Conservation (phyloP, 1,140 invertebrate species). For the Aphaenogaster ashmeadi region DNA sequence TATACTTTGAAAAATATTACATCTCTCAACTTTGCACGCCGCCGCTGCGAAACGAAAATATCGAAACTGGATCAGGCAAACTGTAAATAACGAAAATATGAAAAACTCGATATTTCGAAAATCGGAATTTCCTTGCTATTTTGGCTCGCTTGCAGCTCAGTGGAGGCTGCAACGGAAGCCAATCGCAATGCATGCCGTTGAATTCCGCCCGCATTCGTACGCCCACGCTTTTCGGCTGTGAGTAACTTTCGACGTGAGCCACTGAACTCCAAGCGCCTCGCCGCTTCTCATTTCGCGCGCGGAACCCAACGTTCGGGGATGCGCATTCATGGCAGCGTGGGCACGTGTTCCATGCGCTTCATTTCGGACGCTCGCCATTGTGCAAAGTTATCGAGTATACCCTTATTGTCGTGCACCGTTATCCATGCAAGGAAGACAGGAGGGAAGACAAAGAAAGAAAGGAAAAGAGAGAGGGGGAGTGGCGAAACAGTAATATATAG, state of each 20-base stretch:
- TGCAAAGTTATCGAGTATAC: constrained; percentile 14
- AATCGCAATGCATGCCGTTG: constrained; percentile 5
- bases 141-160: constrained; percentile 8
- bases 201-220: constrained; percentile 12
- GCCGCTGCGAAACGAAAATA: constrained; percentile 14
- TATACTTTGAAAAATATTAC: constrained; percentile 21
- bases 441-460: not conserved
- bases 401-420: not conserved
- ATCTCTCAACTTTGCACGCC: not conserved
- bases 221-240: constrained; percentile 28
- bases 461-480: not conserved
- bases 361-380: constrained; percentile 1
- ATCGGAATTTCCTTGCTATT: constrained; percentile 27
- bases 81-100: constrained; percentile 20
- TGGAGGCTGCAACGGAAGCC: not conserved
- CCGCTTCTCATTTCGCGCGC: constrained; percentile 47
- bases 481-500: not conserved
- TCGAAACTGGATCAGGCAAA: constrained; percentile 5
- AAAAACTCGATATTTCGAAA: constrained; percentile 24
- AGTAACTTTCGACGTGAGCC: constrained; percentile 52
- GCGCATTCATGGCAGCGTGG: not conserved
- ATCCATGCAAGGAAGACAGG: not conserved
- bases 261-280: constrained; percentile 29
- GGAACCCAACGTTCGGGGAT: constrained; percentile 19
- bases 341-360: constrained; percentile 7